phyloP scores from a whole-genome alignment of 2,888 invertebrate species.

The Cephus pygmeus region DNA sequence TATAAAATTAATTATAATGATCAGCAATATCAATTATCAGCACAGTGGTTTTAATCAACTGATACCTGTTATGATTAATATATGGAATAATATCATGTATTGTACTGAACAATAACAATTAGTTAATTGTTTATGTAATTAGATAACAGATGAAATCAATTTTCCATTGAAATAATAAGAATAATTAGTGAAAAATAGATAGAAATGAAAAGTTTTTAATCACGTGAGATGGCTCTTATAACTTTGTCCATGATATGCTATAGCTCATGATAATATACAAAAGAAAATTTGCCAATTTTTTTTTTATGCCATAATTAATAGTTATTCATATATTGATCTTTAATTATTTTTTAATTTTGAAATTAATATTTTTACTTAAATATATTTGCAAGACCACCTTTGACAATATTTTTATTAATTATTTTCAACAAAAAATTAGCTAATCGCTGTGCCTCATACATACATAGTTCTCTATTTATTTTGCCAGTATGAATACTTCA shows the following conservation, averaged over 20 bases:
- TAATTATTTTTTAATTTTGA: neutral
- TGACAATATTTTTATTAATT: too few species aligned
- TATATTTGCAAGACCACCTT: too few species aligned
- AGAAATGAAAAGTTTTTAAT: neutral
- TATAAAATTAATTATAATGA: neutral
- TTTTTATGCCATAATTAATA: neutral
- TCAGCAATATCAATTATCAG: neutral
- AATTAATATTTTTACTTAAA: neutral
- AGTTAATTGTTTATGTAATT: neutral
- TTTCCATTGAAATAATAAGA: neutral
- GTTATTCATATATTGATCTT: neutral
- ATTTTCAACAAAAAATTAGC: neutral
- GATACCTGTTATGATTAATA: neutral
- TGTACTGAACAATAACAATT: neutral
- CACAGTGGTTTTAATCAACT: neutral
- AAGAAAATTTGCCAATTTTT: neutral
- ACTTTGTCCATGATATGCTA: neutral
- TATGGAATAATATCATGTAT: neutral
- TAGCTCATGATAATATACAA: neutral
- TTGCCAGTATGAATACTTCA: neutral
- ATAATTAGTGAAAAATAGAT: neutral
- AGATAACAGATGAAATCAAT: too few species aligned
- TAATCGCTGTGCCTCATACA: neutral
- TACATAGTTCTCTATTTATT: neutral
- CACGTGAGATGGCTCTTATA: neutral